Evolutionary conservation across 2,888 invertebrate genomes (phyloP).

Genomic region (Nematopogon swammerdamellus): DNA sequence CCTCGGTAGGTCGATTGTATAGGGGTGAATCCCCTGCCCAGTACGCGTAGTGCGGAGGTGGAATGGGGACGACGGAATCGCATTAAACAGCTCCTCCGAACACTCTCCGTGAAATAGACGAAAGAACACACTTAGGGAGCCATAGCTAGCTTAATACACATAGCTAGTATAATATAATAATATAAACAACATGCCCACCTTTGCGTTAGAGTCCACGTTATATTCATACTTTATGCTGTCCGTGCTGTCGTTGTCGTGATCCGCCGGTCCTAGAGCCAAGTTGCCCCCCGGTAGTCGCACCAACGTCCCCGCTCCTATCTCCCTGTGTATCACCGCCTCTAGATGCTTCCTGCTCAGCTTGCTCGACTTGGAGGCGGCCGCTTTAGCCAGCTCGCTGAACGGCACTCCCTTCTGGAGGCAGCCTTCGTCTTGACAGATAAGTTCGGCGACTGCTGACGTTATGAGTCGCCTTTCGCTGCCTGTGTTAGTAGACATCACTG

Average conservation of each 20-base stretch:
- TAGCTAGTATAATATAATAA: too few species aligned
- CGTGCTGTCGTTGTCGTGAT: slow-evolving; percentile 55
- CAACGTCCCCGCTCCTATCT: slow-evolving; percentile 65
- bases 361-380: slow-evolving; percentile 62
- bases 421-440: slow-evolving; percentile 69
- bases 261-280: slow-evolving; percentile 62
- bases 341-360: slow-evolving; percentile 61
- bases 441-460: slow-evolving; percentile 66
- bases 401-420: slow-evolving; percentile 70
- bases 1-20: too few species aligned
- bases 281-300: slow-evolving; percentile 66
- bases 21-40: too few species aligned
- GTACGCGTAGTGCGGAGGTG: too few species aligned
- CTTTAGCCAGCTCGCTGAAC: slow-evolving; percentile 62
- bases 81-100: too few species aligned
- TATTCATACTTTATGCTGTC: slow-evolving; percentile 48
- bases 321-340: slow-evolving; percentile 64
- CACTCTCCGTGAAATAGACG: too few species aligned
- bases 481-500: slow-evolving; percentile 46
- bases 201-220: slow-evolving; percentile 36
- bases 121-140: too few species aligned
- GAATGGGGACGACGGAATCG: too few species aligned
- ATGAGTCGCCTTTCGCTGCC: slow-evolving; percentile 54
- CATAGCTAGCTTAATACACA: too few species aligned
- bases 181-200: too few species aligned